Evolutionary conservation across 2,113 vertebrate species (phyloP), one percentile per base, ranked within the genome.

Genomic region (Apaloderma vittatum): DNA sequence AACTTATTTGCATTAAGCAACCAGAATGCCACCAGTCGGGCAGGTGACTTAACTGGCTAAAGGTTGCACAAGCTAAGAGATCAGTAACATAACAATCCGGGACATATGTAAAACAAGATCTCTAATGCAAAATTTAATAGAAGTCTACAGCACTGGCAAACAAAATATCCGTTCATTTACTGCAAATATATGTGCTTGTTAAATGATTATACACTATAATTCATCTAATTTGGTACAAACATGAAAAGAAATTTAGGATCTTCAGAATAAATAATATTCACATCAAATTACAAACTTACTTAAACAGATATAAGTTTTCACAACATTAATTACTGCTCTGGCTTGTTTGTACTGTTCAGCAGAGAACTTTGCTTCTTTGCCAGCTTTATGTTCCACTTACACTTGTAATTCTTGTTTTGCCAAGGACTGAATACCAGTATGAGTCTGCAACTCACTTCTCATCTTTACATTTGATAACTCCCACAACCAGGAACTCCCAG

Each of bases 401-500:
- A 98, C 95, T 30, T 72, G 88, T 88, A 99, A 98, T 57, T 98
- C 98, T 95, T 98, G 96, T 88, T 99, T 98, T 94, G 98, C 94
- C 81, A 98, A 91, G 6, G 94, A 97, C 70, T 76, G 61, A 24
- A 61, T 30, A 40, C 7, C 97, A 3, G 84, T 96, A 15, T 98
- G 97, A 98, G 84, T 98, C 62, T 4, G 98, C 97, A 87, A 98
- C 97, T 3, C 97, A 97, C 8, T 97, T 98, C 91, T 98, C 98
- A 91, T 96, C 96, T 76, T 95, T 96, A 36, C 0, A 87, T 98
- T 97, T 98, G 3, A 96, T 98, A 79, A 98, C 93, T 9, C 97
- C 98, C 19, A 98, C 97, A 88, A 97, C 86, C 65, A 98, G 17
- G 29, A 98, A 97, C 71, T 98, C 97, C 90, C 90, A 98, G 13